Conservation (phyloP, 2,113 vertebrate species). For the Pipra filicauda region DNA sequence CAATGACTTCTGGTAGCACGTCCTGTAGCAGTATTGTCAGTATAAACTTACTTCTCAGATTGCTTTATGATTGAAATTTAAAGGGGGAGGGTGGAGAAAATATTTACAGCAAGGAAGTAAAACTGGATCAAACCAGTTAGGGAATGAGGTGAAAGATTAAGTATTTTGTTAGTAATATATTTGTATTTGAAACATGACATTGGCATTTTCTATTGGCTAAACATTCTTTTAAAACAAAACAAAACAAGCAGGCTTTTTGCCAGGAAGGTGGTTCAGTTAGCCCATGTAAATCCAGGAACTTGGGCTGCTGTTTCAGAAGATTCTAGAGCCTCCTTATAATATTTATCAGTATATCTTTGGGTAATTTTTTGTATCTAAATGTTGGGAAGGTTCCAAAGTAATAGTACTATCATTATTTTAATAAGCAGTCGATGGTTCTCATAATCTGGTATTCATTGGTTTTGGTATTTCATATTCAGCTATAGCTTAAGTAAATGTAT, state of each 20-base stretch:
- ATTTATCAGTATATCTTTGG: background rate
- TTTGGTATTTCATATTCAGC: background rate
- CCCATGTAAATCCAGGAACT: background rate
- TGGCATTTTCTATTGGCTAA: constrained; percentile 37
- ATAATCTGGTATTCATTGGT: background rate
- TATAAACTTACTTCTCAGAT: background rate
- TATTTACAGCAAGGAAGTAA: background rate
- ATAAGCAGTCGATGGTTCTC: background rate
- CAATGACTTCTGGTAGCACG: background rate
- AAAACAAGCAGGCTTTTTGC: background rate
- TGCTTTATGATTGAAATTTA: background rate
- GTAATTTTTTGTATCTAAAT: background rate
- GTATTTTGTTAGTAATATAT: constrained; percentile 1
- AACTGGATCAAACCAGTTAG: background rate
- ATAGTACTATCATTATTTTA: background rate
- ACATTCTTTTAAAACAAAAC: background rate
- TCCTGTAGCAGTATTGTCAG: background rate
- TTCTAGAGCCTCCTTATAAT: background rate
- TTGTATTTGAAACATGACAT: constrained; percentile 23
- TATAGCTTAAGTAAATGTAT: background rate
- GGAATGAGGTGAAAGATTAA: background rate
- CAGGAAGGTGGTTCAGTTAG: background rate
- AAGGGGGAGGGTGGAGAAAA: background rate
- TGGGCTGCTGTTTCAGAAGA: background rate
- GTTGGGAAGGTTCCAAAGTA: background rate